These are phyloP conservation scores for Erebia ligea DNA, from an alignment of 2,888 invertebrate genomes.

Conservation along the genomic window DNA sequence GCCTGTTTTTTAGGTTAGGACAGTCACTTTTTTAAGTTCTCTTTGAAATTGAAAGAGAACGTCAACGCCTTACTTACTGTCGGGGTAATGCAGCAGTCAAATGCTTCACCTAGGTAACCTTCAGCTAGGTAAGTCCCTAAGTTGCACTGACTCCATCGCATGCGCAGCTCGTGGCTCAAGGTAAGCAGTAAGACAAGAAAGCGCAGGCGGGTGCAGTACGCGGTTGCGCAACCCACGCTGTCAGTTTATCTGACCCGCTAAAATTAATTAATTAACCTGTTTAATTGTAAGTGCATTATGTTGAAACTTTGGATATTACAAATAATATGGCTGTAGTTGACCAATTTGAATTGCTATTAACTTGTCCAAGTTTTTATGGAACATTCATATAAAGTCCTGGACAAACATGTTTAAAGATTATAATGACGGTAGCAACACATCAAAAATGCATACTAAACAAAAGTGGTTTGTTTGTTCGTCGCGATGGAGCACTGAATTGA, in stretches of 20 bases:
- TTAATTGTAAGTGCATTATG: conserved; percentile 13
- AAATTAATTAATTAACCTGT: conserved; percentile 32
- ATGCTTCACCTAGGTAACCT: too few species aligned
- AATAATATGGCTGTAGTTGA: background rate
- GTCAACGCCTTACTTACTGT: too few species aligned
- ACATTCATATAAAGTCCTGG: background rate
- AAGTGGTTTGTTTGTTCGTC: too few species aligned
- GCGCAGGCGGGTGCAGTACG: conserved; percentile 29
- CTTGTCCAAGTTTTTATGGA: too few species aligned
- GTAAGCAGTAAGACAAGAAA: conserved; percentile 25
- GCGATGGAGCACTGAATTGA: too few species aligned
- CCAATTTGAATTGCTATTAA: background rate
- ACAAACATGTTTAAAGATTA: background rate
- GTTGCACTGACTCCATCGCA: conserved; percentile 13
- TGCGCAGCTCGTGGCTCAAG: conserved; percentile 27
- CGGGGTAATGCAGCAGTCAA: too few species aligned
- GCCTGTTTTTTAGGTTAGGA: too few species aligned
- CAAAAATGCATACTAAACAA: too few species aligned
- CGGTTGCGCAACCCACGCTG: conserved; percentile 34
- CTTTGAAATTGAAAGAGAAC: too few species aligned
- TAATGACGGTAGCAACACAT: too few species aligned
- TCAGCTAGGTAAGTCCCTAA: conserved; percentile 8
- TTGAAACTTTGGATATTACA: conserved; percentile 1
- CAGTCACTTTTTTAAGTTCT: too few species aligned
- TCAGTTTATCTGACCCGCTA: conserved; percentile 30